Conservation (phyloP, 2,888 invertebrate genomes). For the Phanerotoma sp. region DNA sequence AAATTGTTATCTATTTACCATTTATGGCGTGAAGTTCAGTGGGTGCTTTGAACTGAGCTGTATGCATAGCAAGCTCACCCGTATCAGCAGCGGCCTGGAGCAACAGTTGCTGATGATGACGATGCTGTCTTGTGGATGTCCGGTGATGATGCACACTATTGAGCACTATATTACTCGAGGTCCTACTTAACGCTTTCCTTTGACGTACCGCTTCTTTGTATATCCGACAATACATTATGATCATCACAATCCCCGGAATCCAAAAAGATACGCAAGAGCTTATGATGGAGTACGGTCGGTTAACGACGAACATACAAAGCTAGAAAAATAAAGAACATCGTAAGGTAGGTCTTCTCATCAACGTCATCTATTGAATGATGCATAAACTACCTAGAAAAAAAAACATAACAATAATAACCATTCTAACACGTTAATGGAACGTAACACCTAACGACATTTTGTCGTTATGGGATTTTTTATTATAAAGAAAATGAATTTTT, state of each 20-base stretch:
- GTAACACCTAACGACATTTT: too few relatives aligned
- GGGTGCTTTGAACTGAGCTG: slow-evolving; percentile 47
- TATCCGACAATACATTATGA: slow-evolving; percentile 87
- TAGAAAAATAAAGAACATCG: too few relatives aligned
- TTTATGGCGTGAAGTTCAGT: slow-evolving; percentile 50
- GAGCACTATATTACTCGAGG: slow-evolving; percentile 82
- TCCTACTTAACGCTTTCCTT: slow-evolving; percentile 77
- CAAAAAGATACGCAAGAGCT: slow-evolving; percentile 90
- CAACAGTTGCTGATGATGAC: slow-evolving; percentile 55
- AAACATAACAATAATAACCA: too few relatives aligned
- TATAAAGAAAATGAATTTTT: too few relatives aligned
- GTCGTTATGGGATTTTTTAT: too few relatives aligned
- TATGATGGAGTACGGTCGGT: slow-evolving; percentile 83
- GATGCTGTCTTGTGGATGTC: slow-evolving; percentile 69
- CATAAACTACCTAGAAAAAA: too few relatives aligned
- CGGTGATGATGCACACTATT: slow-evolving; percentile 84
- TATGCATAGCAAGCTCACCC: slow-evolving; percentile 48
- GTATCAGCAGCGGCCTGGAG: slow-evolving; percentile 52
- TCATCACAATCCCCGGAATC: slow-evolving; percentile 91
- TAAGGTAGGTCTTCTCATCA: too few relatives aligned
- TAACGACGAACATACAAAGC: slow-evolving; percentile 79
- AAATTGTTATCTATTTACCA: slow-evolving; percentile 42
- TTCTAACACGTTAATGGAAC: too few relatives aligned
- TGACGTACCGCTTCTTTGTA: slow-evolving; percentile 78
- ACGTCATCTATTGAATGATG: too few relatives aligned